These are phyloP conservation scores for Aplodontia rufa DNA, from an alignment of 2,113 vertebrate species.

Conservation along the genomic window DNA sequence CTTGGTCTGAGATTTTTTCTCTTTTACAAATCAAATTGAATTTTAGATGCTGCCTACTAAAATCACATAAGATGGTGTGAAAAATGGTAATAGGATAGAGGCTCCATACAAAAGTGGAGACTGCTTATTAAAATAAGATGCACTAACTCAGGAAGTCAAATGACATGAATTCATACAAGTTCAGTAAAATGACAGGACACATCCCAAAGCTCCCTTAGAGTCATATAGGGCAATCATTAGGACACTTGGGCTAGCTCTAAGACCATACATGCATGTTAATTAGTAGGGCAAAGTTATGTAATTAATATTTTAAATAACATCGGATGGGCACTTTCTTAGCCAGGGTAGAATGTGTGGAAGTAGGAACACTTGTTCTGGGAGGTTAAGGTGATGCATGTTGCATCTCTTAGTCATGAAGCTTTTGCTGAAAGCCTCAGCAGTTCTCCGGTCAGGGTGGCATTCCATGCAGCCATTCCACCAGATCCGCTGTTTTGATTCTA, in stretches of 20 bases:
- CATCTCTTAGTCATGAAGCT: neutral
- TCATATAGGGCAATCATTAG: neutral
- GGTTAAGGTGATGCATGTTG: neutral
- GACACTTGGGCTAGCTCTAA: neutral
- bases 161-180: neutral
- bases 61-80: neutral
- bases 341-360: neutral
- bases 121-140: neutral
- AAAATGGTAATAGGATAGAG: neutral
- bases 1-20: neutral
- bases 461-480: neutral
- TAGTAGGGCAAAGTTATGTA: neutral
- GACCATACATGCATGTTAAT: neutral
- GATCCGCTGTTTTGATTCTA: neutral
- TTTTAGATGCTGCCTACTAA: neutral
- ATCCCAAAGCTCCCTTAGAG: neutral
- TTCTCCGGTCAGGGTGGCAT: neutral
- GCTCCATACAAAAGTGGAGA: neutral
- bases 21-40: neutral
- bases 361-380: neutral
- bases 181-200: neutral
- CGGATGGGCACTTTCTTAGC: neutral
- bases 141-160: neutral
- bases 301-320: neutral
- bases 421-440: neutral